Evolutionary conservation across 2,888 invertebrate species (phyloP).

Genomic region (Rugalucina vietnamica): DNA sequence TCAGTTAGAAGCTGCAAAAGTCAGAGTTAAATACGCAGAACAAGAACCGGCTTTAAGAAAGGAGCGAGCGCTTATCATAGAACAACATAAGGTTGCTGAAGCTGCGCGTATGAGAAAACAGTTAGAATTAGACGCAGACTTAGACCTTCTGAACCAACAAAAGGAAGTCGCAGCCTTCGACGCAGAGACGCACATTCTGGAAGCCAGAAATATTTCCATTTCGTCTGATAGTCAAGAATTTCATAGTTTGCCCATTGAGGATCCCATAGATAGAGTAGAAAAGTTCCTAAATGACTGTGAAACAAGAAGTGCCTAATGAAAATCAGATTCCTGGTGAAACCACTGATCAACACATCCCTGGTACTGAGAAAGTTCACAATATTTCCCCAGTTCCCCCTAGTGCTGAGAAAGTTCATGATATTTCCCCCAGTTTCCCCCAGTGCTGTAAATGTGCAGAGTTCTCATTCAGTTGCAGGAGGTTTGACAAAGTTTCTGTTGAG

Average conservation of each 20-base stretch:
- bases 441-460: too few species aligned
- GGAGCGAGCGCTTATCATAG: background rate
- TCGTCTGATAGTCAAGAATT: background rate
- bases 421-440: too few species aligned
- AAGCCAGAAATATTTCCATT: background rate
- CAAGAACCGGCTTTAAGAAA: background rate
- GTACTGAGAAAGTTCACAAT: too few species aligned
- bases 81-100: background rate
- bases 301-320: too few species aligned
- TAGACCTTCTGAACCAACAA: background rate
- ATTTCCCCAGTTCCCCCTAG: too few species aligned
- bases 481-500: conserved; percentile 51
- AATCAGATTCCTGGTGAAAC: too few species aligned
- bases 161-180: background rate
- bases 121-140: background rate
- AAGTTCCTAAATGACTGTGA: background rate
- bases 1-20: background rate
- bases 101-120: background rate
- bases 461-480: too few species aligned
- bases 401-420: too few species aligned
- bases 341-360: too few species aligned
- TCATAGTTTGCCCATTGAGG: background rate
- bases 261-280: background rate
- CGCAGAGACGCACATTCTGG: background rate
- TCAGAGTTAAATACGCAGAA: background rate